phyloP scores from a whole-genome alignment of 2,797 vertebrate species.

The Hippoglossus hippoglossus region DNA sequence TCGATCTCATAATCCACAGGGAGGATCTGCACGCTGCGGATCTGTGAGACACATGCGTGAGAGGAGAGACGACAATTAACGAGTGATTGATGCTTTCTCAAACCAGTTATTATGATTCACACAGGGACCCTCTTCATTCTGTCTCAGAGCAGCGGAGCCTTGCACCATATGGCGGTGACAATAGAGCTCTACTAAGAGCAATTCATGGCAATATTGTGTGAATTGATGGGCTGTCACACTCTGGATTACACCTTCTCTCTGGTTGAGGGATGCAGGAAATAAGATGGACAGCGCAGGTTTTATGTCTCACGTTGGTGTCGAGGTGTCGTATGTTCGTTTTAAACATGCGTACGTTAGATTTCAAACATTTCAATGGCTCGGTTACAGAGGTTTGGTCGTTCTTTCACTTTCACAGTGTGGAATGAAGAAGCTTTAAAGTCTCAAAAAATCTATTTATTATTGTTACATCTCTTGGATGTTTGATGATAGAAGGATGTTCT shows the following conservation, averaged over 20 bases:
- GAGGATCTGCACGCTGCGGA: conserved; percentile 91
- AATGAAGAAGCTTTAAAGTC: too few relatives aligned
- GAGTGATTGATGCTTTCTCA: conserved; percentile 48
- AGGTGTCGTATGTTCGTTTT: background rate
- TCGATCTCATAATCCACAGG: conserved; percentile 96
- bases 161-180: conserved; percentile 42
- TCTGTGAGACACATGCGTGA: conserved; percentile 73
- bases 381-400: background rate
- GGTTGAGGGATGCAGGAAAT: background rate
- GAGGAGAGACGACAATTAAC: conserved; percentile 29
- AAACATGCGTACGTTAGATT: background rate
- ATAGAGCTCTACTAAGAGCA: conserved; percentile 23
- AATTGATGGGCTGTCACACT: conserved; percentile 41
- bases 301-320: background rate
- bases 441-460: background rate
- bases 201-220: conserved; percentile 22
- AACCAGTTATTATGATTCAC: conserved; percentile 18
- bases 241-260: conserved; percentile 31
- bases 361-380: background rate
- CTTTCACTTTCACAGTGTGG: too few relatives aligned
- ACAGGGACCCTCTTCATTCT: conserved; percentile 27
- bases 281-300: background rate
- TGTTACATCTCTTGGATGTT: too few relatives aligned
- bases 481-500: too few relatives aligned
- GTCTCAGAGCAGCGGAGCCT: conserved; percentile 1